A percentile compares a stretch with the other conserved stretches of the same genome.
phyloP scores from a whole-genome alignment of 2,797 vertebrate genomes.

The Takifugu ocellatus region DNA sequence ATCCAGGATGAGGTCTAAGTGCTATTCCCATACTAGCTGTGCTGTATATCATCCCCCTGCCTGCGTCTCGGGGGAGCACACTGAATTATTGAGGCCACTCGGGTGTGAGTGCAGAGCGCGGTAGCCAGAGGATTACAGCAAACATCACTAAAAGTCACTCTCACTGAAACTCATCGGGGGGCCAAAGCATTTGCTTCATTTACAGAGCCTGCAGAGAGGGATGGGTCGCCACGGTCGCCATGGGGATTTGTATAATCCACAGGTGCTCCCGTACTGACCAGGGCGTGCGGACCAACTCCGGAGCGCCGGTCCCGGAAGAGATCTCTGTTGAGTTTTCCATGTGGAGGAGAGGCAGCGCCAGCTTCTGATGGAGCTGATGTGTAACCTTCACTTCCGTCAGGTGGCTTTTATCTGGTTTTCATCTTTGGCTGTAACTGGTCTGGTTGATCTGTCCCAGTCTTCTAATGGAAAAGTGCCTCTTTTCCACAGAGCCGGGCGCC shows the following conservation, averaged over 20 bases:
- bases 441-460: too few species aligned
- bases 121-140: constrained; percentile 14
- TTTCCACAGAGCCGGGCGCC: too few species aligned
- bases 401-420: too few species aligned
- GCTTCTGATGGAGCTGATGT: too few species aligned
- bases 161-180: constrained; percentile 13
- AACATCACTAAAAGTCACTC: constrained; percentile 28
- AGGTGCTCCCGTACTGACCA: constrained; percentile 2
- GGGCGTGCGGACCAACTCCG: too few species aligned
- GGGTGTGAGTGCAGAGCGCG: constrained; percentile 21
- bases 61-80: constrained; percentile 41
- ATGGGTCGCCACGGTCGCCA: constrained; percentile 9
- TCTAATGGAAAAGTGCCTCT: too few species aligned
- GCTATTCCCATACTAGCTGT: constrained; percentile 55
- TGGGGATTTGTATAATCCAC: constrained; percentile 24
- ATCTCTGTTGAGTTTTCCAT: too few species aligned
- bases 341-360: too few species aligned
- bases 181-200: constrained; percentile 28
- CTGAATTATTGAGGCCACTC: constrained; percentile 56
- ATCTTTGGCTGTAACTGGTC: too few species aligned
- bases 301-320: too few species aligned
- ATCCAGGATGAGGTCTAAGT: constrained; percentile 65
- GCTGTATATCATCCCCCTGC: constrained; percentile 53
- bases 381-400: too few species aligned
- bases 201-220: constrained; percentile 23